Evolutionary conservation across 2,888 invertebrate species (phyloP).

Genomic region (Drosophila mercatorum): DNA sequence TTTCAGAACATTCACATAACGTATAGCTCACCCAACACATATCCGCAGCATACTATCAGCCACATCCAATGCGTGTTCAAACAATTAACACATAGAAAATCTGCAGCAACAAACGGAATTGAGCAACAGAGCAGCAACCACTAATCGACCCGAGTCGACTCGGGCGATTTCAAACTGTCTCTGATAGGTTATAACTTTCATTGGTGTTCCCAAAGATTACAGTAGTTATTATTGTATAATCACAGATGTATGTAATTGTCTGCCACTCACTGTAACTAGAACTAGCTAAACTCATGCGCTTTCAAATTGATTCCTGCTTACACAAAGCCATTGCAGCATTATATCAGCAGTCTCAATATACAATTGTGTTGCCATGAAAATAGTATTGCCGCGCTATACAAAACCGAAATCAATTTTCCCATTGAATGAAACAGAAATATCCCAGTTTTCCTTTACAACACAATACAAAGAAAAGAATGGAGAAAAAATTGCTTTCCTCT

Average conservation of each 20-base stretch:
- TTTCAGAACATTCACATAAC: neutral
- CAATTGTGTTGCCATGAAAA: too few species aligned
- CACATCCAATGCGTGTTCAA: neutral
- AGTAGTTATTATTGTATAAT: neutral
- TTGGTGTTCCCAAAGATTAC: neutral
- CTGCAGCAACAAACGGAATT: constrained; percentile 1
- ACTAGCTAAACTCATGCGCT: neutral
- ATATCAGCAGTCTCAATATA: neutral
- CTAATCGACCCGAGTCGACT: neutral
- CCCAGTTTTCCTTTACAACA: too few species aligned
- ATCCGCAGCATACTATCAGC: neutral
- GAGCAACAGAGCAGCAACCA: neutral
- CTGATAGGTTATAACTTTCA: neutral
- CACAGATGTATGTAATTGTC: too few species aligned
- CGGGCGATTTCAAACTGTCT: neutral
- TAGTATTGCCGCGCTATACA: too few species aligned
- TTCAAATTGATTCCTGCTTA: neutral
- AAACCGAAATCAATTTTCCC: too few species aligned
- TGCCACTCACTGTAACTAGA: neutral
- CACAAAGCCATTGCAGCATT: neutral
- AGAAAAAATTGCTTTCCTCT: too few species aligned
- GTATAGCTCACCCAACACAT: neutral
- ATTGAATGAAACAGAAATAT: too few species aligned
- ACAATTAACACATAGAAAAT: too few species aligned
- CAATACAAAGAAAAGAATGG: too few species aligned